Evolutionary conservation across 2,888 invertebrate genomes (phyloP), one percentile per base, ranked within the genome.

Genomic region (Drosophila pseudotalamancana): DNA sequence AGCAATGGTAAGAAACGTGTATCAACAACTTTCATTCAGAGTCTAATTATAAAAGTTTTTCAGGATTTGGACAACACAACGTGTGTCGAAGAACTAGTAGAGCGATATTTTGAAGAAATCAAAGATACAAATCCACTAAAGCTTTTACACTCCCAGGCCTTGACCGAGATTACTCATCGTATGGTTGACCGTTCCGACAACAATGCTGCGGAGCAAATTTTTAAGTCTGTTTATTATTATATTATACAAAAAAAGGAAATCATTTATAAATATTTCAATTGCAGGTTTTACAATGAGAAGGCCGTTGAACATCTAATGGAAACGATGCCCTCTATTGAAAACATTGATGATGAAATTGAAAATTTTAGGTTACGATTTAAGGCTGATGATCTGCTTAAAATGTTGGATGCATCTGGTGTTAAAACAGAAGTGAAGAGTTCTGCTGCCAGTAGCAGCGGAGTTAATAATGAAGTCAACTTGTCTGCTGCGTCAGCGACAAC

Each of bases 121-220:
- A 88, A 89, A 18, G 82, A 88, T n/a, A 93, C 93, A 4, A 92
- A 93, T 1, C 93, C 93, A 35, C 92, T 97, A 14, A 92, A 93
- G 56, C 92, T 97, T 35, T 92, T 98, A 31, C 94, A 96, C 1
- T 94, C 96, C 40, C 94, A 94, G 72, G 95, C 95, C 1, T 92
- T 98, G 73, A 95, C 95, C 2, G 95, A 95, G 88, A 96, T 97
- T 12, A 95, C 98, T 35, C 86, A 87, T 55, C 89, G 94, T 65
- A 94, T 92, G 89, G 94, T 96, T 0, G 94, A 95, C 62, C 93
- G 94, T 61, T 93, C 92, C 49, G 94, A 95, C 82, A 85, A 80
- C 9, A 93, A 93, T 61, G 94, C 94, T 0, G 92, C 94, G 0
- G 89, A 91, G 8, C 89, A 90, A 59, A 90, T 94, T 49, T 89